A percentile compares a stretch with the other conserved stretches of the same genome.
Conservation (phyloP, 2,888 invertebrate species). For the Habrosyne pyritoides region DNA sequence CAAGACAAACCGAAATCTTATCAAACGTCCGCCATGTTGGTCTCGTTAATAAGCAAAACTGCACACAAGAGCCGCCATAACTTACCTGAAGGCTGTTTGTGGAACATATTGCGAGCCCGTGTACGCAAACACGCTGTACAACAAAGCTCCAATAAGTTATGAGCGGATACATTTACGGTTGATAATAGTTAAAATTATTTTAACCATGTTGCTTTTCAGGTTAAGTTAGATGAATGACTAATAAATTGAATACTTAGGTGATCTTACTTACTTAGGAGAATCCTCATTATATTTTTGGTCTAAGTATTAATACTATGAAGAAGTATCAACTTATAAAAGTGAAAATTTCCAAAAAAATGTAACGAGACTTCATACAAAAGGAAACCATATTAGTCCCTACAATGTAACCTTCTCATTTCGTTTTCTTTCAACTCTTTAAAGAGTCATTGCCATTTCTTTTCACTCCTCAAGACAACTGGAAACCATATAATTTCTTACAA, state of each 20-base stretch:
- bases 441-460: not conserved
- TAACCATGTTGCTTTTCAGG: not conserved
- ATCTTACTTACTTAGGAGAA: too few species aligned
- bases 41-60: slow-evolving; percentile 82
- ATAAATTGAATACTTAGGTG: too few species aligned
- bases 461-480: not conserved
- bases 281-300: too few species aligned
- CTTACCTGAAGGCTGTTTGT: slow-evolving; percentile 76
- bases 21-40: slow-evolving; percentile 77
- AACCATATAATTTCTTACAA: not conserved
- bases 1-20: slow-evolving; percentile 82
- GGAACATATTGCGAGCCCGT: slow-evolving; percentile 59
- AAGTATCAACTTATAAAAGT: too few species aligned
- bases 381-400: not conserved
- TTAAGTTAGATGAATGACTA: too few species aligned
- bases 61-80: slow-evolving; percentile 70
- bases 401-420: not conserved
- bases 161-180: slow-evolving; percentile 47
- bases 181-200: not conserved
- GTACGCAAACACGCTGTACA: slow-evolving; percentile 58
- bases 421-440: not conserved
- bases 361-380: not conserved
- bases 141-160: slow-evolving; percentile 55
- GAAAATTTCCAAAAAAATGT: too few species aligned
- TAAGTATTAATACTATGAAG: too few species aligned